phyloP scores from a whole-genome alignment of 2,888 invertebrate genomes.

The Trimorus sp. region DNA sequence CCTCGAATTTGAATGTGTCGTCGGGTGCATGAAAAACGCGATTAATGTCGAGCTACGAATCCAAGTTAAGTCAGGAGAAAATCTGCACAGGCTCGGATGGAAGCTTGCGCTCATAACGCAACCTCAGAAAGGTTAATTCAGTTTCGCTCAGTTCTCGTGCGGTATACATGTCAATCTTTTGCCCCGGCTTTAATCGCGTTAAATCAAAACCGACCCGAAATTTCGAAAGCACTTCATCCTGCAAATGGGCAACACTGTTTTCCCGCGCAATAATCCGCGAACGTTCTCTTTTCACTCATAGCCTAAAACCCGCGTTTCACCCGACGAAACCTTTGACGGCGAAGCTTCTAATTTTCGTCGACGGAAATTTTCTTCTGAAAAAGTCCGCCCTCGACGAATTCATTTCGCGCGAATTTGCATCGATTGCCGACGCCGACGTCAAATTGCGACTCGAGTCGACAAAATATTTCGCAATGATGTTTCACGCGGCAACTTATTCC shows the following conservation, averaged over 20 bases:
- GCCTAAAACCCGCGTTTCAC: no score
- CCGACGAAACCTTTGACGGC: no score
- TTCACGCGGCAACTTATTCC: slow-evolving; percentile 36
- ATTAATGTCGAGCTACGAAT: slow-evolving; percentile 19
- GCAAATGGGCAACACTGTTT: background rate
- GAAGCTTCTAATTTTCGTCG: no score
- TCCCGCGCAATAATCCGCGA: background rate
- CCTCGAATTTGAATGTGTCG: slow-evolving; percentile 27
- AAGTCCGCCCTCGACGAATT: background rate
- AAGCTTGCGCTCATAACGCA: slow-evolving; percentile 41
- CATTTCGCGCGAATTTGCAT: background rate
- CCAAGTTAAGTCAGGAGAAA: slow-evolving; percentile 20
- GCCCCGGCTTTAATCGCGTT: slow-evolving; percentile 32
- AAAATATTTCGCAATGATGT: slow-evolving; percentile 35
- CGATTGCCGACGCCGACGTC: background rate
- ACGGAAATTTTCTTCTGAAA: no score
- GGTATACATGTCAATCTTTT: slow-evolving; percentile 19
- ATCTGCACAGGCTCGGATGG: slow-evolving; percentile 20
- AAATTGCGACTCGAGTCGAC: slow-evolving; percentile 13
- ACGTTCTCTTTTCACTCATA: no score
- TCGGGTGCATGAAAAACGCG: slow-evolving; percentile 26
- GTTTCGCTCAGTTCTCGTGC: slow-evolving; percentile 27
- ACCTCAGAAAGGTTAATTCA: slow-evolving; percentile 52
- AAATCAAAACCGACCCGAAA: slow-evolving; percentile 24
- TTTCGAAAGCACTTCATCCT: no score